Evolutionary conservation across 2,113 vertebrate species (phyloP), one percentile per base, ranked within the genome.

Genomic region (Xenopus borealis): DNA sequence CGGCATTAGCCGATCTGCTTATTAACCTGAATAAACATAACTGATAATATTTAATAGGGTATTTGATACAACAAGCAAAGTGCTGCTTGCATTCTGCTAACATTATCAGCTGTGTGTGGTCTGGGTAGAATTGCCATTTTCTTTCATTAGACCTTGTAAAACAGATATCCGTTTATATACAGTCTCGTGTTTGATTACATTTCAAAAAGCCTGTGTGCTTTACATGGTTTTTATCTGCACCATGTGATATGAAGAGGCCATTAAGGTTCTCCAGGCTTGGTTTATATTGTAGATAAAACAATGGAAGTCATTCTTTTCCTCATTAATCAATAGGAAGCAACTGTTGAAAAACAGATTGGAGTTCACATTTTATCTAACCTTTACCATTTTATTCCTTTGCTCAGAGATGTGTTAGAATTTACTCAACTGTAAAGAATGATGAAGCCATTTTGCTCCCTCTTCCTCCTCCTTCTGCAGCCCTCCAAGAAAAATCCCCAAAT

Each of bases 1-100:
- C 20, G 0, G 70, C 80, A 62, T 75, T 71, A 75, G 62, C 69
- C 81, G 20, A 81, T 82, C 81, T 78, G 82, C 78, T 50, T 63
- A 72, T 81, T 84, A 83, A 80, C 85, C 55, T 82, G 76, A 82
- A 62, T 72, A 72, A 77, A 84, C 82, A 85, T 82, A 78, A 84
- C 78, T 79, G 82, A 83, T 86, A 82, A 74, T 73, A 84, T 81
- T 86, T 86, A 85, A 82, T 86, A 85, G 84, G 82, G 76, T 77
- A 79, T 61, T 30, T 79, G 84, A 85, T 88, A 85, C 80, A 72
- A 23, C 67, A 62, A 69, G 74, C 47, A 62, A 33, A 57, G 74
- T 55, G 67, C 62, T 77, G 46, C 58, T 9, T 9, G 18, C 18
- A 14, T 50, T 64, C 61, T 69, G 62, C 63, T 53, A 63, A 62